Evolutionary conservation across 2,888 invertebrate species (phyloP).

Genomic region (Nomada hirtipes): DNA sequence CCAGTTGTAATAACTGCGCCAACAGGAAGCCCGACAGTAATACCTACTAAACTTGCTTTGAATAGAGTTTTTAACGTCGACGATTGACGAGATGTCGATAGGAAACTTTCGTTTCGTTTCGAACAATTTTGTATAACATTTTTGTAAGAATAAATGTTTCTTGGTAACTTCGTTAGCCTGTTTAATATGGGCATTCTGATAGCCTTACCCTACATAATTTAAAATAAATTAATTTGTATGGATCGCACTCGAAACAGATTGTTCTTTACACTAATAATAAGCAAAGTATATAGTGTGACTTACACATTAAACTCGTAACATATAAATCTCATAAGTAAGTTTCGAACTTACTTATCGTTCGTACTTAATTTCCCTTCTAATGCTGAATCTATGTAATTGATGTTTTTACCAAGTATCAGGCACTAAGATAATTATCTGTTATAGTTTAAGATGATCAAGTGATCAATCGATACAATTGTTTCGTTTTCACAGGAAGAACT

Average conservation of each 20-base stretch:
- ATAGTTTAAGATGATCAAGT: too few relatives aligned
- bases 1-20: constrained; percentile 85
- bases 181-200: constrained; percentile 30
- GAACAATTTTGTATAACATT: constrained; percentile 29
- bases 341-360: not conserved
- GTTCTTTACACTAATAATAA: not conserved
- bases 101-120: constrained; percentile 53
- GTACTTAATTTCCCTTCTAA: not conserved
- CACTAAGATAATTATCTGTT: too few relatives aligned
- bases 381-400: not conserved
- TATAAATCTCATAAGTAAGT: not conserved
- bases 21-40: constrained; percentile 86
- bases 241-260: not conserved
- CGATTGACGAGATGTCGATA: constrained; percentile 69
- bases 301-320: not conserved
- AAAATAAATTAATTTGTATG: not conserved
- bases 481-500: too few relatives aligned
- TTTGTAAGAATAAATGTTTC: constrained; percentile 22
- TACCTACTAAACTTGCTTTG: constrained; percentile 72
- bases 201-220: not conserved
- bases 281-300: not conserved
- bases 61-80: constrained; percentile 61
- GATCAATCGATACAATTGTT: too few relatives aligned
- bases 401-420: too few relatives aligned
- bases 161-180: constrained; percentile 22